Conservation (phyloP, 2,888 invertebrate species). For the Acleris holmiana region DNA sequence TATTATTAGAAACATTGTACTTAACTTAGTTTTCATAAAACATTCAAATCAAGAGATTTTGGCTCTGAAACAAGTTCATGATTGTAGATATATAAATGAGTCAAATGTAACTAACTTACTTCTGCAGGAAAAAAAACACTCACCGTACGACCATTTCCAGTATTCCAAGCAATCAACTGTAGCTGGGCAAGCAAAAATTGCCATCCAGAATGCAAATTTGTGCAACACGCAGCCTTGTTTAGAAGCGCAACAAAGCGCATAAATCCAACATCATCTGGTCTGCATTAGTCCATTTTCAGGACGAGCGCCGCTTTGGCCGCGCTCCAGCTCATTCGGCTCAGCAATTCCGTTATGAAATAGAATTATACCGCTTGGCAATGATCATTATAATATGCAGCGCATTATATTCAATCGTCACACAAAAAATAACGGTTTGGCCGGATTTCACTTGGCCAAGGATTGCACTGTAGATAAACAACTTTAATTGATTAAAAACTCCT, state of each 20-base stretch:
- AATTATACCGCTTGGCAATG: slow-evolving; percentile 12
- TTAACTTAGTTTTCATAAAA: too few relatives aligned
- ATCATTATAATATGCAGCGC: slow-evolving; percentile 5
- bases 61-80: too few relatives aligned
- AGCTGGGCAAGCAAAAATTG: neutral
- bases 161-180: neutral
- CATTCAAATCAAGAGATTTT: too few relatives aligned
- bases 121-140: too few relatives aligned
- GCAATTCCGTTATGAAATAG: slow-evolving; percentile 8
- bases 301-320: slow-evolving; percentile 8
- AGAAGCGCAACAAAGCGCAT: slow-evolving; percentile 11
- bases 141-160: too few relatives aligned
- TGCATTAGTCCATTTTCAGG: slow-evolving; percentile 22
- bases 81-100: too few relatives aligned
- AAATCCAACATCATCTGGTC: slow-evolving; percentile 9
- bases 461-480: too few relatives aligned
- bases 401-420: neutral
- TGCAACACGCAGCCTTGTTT: slow-evolving; percentile 4
- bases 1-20: too few relatives aligned
- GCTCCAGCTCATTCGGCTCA: slow-evolving; percentile 14
- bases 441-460: too few relatives aligned
- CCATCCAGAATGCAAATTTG: neutral
- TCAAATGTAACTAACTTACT: too few relatives aligned
- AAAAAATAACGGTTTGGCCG: neutral
- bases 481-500: too few relatives aligned